Percentiles rank a stretch among this genome's conserved stretches.
These are phyloP conservation scores for Bombus soroeensis DNA, from an alignment of 1,140 invertebrate species.

Conservation along the genomic window DNA sequence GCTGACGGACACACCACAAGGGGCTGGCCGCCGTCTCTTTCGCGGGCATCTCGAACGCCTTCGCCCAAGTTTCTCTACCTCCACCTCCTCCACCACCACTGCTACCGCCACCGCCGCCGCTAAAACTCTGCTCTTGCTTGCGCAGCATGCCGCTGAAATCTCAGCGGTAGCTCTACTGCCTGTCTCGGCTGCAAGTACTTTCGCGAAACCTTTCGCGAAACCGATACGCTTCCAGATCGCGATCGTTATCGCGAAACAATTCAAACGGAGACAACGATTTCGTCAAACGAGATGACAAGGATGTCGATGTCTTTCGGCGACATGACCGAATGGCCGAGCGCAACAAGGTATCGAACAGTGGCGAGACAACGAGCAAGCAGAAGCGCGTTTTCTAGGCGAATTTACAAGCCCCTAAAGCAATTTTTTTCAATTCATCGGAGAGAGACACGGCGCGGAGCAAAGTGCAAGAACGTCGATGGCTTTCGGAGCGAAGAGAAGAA, in stretches of 20 bases:
- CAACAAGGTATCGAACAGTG: too few relatives aligned
- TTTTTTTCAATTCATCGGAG: conserved; percentile 67
- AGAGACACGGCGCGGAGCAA: conserved; percentile 49
- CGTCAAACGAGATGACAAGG: neutral
- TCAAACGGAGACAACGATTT: neutral
- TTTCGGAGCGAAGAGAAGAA: conserved; percentile 13
- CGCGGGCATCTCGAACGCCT: conserved; percentile 57
- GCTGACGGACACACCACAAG: conserved; percentile 71
- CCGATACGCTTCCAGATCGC: neutral
- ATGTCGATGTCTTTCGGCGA: neutral
- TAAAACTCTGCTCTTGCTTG: conserved; percentile 11
- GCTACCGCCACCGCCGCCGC: too few relatives aligned
- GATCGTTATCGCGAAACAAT: neutral
- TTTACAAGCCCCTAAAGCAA: conserved; percentile 61
- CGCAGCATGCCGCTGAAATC: conserved; percentile 62
- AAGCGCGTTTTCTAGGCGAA: conserved; percentile 46
- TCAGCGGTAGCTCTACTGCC: conserved; percentile 43
- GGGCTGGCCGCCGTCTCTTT: conserved; percentile 63
- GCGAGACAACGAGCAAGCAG: neutral
- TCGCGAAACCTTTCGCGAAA: neutral
- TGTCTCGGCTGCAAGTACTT: conserved; percentile 13
- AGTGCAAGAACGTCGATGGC: conserved; percentile 52
- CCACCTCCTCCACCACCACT: neutral
- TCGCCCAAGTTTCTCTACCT: neutral
- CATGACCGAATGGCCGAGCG: neutral